phyloP scores from a whole-genome alignment of 2,888 invertebrate species.

The Shargacucullia verbasci region DNA sequence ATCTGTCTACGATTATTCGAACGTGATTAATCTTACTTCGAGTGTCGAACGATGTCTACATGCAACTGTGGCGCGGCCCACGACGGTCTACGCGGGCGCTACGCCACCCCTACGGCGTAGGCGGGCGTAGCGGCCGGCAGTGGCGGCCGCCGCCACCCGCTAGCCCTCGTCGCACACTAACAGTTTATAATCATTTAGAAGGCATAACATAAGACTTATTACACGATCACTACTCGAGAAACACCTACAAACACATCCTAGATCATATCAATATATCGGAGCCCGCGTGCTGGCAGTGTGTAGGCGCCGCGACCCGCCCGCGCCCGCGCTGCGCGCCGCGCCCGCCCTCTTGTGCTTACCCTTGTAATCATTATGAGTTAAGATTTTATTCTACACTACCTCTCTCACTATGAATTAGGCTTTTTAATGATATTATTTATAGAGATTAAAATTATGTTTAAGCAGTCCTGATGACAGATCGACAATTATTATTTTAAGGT shows the following conservation, averaged over 20 bases:
- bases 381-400: slow-evolving; percentile 84
- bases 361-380: slow-evolving; percentile 75
- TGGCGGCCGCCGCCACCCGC: slow-evolving; percentile 48
- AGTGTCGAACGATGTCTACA: slow-evolving; percentile 82
- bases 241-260: slow-evolving; percentile 88
- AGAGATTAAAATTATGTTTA: slow-evolving; percentile 77
- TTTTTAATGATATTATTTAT: slow-evolving; percentile 80
- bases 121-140: slow-evolving; percentile 44
- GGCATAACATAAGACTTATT: slow-evolving; percentile 87
- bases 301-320: slow-evolving; percentile 62
- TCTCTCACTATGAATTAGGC: slow-evolving; percentile 87
- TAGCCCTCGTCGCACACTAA: slow-evolving; percentile 67
- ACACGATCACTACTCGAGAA: slow-evolving; percentile 88
- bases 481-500: slow-evolving; percentile 64
- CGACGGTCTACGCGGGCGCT: slow-evolving; percentile 54
- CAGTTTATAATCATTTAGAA: slow-evolving; percentile 77
- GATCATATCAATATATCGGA: slow-evolving; percentile 88
- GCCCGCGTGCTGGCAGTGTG: slow-evolving; percentile 79
- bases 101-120: slow-evolving; percentile 61
- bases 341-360: slow-evolving; percentile 69
- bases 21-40: slow-evolving; percentile 86
- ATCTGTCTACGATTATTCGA: slow-evolving; percentile 87
- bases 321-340: slow-evolving; percentile 49
- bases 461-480: slow-evolving; percentile 74
- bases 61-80: slow-evolving; percentile 61